A percentile compares a stretch with the other conserved stretches of the same genome.
Conservation (phyloP, 2,113 vertebrate species). For the Falcunculus frontatus region DNA sequence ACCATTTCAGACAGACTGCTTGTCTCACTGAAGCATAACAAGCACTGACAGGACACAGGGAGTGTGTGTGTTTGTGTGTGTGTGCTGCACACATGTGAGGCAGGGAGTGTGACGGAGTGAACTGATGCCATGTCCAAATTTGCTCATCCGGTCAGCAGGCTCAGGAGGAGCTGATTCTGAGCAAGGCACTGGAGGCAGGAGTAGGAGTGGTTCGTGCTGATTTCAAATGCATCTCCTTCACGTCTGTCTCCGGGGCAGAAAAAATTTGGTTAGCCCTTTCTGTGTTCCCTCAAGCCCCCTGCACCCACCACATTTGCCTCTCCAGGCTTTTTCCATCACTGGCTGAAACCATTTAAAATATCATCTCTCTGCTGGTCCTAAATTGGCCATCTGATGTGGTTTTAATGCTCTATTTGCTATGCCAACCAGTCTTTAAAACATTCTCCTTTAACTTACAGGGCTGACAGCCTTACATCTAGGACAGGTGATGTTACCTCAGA, state of each 20-base stretch:
- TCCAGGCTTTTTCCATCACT: background rate
- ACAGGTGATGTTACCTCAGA: background rate
- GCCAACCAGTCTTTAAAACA: background rate
- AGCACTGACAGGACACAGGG: background rate
- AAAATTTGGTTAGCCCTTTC: background rate
- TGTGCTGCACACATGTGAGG: background rate
- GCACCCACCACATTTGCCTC: background rate
- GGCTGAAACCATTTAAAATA: slow-evolving; percentile 33
- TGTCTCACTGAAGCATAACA: background rate
- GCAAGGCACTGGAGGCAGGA: background rate
- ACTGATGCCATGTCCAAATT: background rate
- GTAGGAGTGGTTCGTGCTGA: background rate
- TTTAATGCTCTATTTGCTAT: slow-evolving; percentile 30
- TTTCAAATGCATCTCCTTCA: background rate
- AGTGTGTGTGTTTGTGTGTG: background rate
- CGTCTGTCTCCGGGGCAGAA: background rate
- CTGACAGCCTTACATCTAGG: background rate
- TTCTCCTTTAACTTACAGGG: background rate
- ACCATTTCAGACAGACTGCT: background rate
- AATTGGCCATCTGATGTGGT: slow-evolving; percentile 1
- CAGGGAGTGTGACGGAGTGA: background rate
- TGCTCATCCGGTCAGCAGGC: background rate
- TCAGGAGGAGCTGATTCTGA: background rate
- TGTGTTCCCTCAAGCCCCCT: background rate
- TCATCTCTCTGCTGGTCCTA: slow-evolving; percentile 13